These are phyloP conservation scores for Columba janthina DNA, from an alignment of 2,113 vertebrate species.

Conservation along the genomic window DNA sequence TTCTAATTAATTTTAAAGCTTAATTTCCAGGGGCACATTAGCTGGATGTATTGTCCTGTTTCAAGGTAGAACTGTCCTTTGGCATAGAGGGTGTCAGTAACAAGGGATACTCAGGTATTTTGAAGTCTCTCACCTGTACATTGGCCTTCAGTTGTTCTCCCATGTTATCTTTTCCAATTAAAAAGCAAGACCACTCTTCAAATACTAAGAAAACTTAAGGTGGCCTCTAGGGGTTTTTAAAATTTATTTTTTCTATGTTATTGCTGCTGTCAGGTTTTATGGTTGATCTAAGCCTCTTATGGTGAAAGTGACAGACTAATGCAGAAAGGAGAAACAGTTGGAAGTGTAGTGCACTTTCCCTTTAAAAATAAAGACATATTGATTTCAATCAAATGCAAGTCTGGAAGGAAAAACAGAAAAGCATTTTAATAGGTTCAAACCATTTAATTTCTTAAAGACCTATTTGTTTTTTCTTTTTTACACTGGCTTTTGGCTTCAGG, in stretches of 20 bases:
- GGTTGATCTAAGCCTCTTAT: not conserved
- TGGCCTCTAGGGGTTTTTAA: not conserved
- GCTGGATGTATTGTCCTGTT: not conserved
- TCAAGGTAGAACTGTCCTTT: not conserved
- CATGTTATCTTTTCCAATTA: not conserved
- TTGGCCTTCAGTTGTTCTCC: not conserved
- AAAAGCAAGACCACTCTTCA: not conserved
- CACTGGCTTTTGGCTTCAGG: not conserved
- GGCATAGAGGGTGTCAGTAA: not conserved
- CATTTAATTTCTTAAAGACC: not conserved
- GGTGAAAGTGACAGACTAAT: not conserved
- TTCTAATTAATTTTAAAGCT: conserved; percentile 27
- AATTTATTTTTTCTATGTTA: not conserved
- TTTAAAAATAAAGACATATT: not conserved
- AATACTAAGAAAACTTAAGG: not conserved
- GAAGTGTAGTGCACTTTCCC: not conserved
- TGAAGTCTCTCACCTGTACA: accelerated
- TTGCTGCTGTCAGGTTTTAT: not conserved
- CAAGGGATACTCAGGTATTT: not conserved
- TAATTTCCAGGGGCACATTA: not conserved
- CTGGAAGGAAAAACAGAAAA: not conserved
- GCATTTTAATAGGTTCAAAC: not conserved
- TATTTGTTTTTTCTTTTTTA: not conserved
- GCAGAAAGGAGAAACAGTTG: not conserved
- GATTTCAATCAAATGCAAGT: not conserved